Conservation (phyloP, 2,113 vertebrate genomes). For the Brachypteracias leptosomus region DNA sequence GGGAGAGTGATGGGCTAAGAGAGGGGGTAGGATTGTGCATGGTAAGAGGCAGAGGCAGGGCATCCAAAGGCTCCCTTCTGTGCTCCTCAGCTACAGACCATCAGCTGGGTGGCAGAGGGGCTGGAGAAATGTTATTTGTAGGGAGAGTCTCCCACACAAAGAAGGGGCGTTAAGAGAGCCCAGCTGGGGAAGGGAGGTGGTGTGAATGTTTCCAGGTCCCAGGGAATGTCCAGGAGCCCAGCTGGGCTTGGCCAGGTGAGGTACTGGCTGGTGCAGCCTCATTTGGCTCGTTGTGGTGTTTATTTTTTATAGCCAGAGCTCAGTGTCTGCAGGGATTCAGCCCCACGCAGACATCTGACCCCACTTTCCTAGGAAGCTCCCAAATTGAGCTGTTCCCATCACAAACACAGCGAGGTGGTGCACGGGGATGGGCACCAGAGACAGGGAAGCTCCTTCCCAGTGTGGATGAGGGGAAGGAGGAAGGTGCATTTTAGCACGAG, state of each 20-base stretch:
- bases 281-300: background rate
- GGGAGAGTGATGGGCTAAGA: background rate
- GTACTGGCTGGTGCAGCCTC: background rate
- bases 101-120: background rate
- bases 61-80: background rate
- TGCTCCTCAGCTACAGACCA: background rate
- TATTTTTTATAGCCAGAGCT: background rate
- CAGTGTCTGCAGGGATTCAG: background rate
- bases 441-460: background rate
- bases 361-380: background rate
- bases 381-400: background rate
- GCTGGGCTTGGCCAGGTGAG: background rate
- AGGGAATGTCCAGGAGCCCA: background rate
- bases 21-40: background rate
- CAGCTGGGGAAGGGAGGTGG: background rate
- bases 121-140: constrained; percentile 12
- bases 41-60: background rate
- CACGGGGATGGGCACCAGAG: background rate
- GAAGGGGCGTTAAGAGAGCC: background rate
- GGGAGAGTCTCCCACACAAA: constrained; percentile 11
- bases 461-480: background rate
- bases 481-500: background rate
- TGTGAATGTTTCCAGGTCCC: background rate
- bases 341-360: background rate
- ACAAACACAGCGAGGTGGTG: background rate